phyloP scores from a whole-genome alignment of 1,140 invertebrate genomes.

The Achatina immaculata region DNA sequence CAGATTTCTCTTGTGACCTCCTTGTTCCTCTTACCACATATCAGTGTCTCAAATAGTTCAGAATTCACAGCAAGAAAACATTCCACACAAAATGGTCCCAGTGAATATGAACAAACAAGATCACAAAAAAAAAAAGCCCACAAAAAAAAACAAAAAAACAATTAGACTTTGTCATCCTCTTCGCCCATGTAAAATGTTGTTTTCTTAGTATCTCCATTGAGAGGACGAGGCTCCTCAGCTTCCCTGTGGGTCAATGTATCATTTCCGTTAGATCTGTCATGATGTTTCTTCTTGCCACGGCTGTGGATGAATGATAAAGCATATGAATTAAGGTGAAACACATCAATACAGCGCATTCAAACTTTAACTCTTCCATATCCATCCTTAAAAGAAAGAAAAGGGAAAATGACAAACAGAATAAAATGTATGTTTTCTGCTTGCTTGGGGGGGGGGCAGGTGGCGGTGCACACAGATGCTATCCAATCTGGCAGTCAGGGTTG shows the following conservation, averaged over 20 bases:
- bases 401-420: background rate
- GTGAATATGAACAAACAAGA: no score
- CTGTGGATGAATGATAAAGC: slow-evolving; percentile 1
- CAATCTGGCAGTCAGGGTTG: background rate
- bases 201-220: slow-evolving; percentile 3
- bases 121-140: background rate
- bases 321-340: background rate
- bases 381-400: background rate
- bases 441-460: background rate
- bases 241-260: background rate
- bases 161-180: slow-evolving; percentile 18
- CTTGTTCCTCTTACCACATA: no score
- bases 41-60: no score
- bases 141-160: background rate
- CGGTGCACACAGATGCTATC: no score
- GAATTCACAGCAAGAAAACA: no score
- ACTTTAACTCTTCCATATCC: background rate
- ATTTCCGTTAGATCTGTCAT: slow-evolving; percentile 10
- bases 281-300: slow-evolving; percentile 31
- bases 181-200: slow-evolving; percentile 37
- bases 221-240: background rate
- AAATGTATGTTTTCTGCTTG: background rate
- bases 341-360: background rate
- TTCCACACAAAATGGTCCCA: background rate
- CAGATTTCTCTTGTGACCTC: no score